Conservation (phyloP, 2,113 vertebrate species). For the Corvus cornix region DNA sequence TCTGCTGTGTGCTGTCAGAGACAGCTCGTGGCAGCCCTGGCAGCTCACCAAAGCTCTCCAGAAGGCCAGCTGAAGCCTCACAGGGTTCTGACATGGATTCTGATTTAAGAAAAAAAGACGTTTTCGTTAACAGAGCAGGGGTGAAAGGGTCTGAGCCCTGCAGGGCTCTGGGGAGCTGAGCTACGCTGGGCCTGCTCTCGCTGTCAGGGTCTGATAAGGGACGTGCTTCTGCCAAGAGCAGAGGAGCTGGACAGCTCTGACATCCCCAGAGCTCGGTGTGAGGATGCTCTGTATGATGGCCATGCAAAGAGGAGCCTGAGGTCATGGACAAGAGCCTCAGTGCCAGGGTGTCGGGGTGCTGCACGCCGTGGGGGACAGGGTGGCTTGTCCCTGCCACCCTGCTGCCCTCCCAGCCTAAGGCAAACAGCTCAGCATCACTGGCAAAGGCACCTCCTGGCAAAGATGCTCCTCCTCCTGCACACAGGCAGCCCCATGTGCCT, state of each 20-base stretch:
- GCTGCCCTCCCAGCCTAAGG: neutral
- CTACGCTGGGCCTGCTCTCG: accelerated
- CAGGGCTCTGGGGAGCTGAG: neutral
- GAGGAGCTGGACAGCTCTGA: neutral
- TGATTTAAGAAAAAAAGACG: neutral
- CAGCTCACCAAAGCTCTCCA: neutral
- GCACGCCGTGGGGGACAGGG: accelerated
- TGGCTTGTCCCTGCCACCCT: neutral
- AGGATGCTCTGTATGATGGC: neutral
- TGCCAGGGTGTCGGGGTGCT: accelerated
- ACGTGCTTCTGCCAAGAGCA: accelerated
- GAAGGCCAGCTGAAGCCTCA: neutral
- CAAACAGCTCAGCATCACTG: neutral
- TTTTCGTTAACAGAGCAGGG: neutral
- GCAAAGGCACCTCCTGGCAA: neutral
- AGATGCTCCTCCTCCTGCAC: neutral
- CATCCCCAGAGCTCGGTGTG: neutral
- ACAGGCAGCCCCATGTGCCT: neutral
- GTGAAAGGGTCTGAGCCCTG: neutral
- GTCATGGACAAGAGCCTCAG: neutral
- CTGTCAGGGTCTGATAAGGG: neutral
- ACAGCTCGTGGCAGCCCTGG: neutral
- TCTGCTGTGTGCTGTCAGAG: neutral
- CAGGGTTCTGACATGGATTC: neutral
- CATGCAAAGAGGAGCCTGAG: accelerated